Percentiles rank a stretch among this genome's conserved stretches.
Conservation (phyloP, 2,113 vertebrate species). For the Calidris pygmaea region DNA sequence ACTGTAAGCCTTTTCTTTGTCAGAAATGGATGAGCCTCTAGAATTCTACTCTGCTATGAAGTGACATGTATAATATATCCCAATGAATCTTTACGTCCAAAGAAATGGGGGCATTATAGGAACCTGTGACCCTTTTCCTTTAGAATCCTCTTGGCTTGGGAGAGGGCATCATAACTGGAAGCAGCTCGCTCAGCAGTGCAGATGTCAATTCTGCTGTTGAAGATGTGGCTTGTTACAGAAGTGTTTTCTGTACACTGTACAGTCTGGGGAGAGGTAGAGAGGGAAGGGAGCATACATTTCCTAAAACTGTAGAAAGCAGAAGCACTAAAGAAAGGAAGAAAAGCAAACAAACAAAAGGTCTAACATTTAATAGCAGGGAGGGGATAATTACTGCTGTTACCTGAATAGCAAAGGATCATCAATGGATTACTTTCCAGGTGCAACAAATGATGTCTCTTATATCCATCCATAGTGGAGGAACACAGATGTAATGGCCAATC, state of each 20-base stretch:
- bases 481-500: fast-evolving
- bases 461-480: not conserved
- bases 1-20: not conserved
- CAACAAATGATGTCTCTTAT: not conserved
- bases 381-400: not conserved
- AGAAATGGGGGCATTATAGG: not conserved
- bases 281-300: not conserved
- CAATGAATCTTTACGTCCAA: not conserved
- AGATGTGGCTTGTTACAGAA: not conserved
- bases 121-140: not conserved
- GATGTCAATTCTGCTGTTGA: not conserved
- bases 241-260: not conserved
- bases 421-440: not conserved
- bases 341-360: not conserved
- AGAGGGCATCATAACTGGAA: not conserved
- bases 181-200: not conserved
- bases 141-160: not conserved
- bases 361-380: not conserved
- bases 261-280: not conserved
- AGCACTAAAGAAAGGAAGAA: not conserved
- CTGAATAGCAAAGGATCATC: not conserved
- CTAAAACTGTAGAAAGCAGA: not conserved
- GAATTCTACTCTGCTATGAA: not conserved
- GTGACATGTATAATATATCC: not conserved
- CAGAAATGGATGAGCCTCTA: not conserved